Base-by-base conservation (phyloP, 1,140 invertebrate species). In the Lordiphosa collinella region DNA sequence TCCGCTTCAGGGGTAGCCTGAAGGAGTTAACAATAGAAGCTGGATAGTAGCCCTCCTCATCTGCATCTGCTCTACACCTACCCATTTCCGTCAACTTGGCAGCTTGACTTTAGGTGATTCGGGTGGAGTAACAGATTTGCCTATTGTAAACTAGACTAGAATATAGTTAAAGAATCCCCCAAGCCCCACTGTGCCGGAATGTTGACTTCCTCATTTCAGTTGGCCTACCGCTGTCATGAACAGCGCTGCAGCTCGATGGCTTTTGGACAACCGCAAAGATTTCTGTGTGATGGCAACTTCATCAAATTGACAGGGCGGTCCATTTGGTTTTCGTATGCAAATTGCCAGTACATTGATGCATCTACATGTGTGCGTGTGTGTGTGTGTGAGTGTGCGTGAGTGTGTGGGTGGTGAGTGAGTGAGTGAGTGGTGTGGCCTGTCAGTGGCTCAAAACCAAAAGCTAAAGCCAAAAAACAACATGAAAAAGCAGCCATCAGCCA, bases 391-490 rank as follows among this genome's bases (percentile, higher is more conserved):
- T 48, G 12, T 32, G 34, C 36, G 38, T 14, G 40, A 40, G 40
- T n/a, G n/a, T n/a, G n/a, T n/a, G n/a, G n/a, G n/a, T n/a, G n/a
- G 13, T 29, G 32, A 18, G 32, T 44, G 11, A 46, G 46, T 58
- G 11, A 43, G 51, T 46, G 31, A 40, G 47, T 62, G 38, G 36
- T 43, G 53, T 64, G 64, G 55, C 52, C 57, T 60, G 66, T 67
- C 68, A 60, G 37, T 29, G 36, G 50, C 38, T 36, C 55, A 70
- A 70, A 82, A 56, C 62, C 51, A 70, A 78, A 51, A 55, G 58
- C 64, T 54, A 63, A 59, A 69, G 78, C 59, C 51, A 80, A 73
- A 66, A 56, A 64, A 78, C 43, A 60, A 65, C 48, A 59, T 36
- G 40, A 44, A 60, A 47, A 57, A 57, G 36, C 14, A 50, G 41